Conservation (phyloP, 2,797 vertebrate genomes). For the Odontamblyopus lacepedii region DNA sequence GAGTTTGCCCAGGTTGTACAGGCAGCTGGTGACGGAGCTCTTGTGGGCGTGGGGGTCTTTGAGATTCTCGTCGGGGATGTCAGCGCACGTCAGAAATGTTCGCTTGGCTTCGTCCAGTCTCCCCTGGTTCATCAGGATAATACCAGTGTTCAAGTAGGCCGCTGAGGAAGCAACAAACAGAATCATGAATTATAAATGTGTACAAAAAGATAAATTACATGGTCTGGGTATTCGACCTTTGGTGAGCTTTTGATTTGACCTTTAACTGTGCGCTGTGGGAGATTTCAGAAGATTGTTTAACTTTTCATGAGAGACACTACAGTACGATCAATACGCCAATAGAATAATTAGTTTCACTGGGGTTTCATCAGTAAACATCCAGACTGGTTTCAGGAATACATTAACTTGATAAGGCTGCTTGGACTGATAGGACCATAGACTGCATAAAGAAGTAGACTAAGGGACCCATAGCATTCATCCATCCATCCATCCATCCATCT, state of each 20-base stretch:
- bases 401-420: constrained; percentile 13
- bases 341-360: constrained; percentile 67
- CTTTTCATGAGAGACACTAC: constrained; percentile 30
- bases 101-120: constrained; percentile 90
- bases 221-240: constrained; percentile 6
- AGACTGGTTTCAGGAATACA: constrained; percentile 50
- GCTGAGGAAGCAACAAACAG: constrained; percentile 70
- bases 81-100: constrained; percentile 94
- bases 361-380: constrained; percentile 42
- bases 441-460: too few relatives aligned
- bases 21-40: constrained; percentile 97
- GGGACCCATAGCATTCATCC: too few relatives aligned
- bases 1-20: constrained; percentile 98
- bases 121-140: constrained; percentile 97
- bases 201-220: background rate
- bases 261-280: constrained; percentile 6
- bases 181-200: background rate
- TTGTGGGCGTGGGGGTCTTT: constrained; percentile 98
- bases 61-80: constrained; percentile 97
- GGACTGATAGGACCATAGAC: too few relatives aligned
- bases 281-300: constrained; percentile 26
- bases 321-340: constrained; percentile 48
- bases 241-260: constrained; percentile 15
- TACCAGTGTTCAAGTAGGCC: constrained; percentile 99
- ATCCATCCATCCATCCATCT: too few relatives aligned